Base-by-base conservation (phyloP, 2,888 invertebrate species). In the Phyllotreta cruciferae region DNA sequence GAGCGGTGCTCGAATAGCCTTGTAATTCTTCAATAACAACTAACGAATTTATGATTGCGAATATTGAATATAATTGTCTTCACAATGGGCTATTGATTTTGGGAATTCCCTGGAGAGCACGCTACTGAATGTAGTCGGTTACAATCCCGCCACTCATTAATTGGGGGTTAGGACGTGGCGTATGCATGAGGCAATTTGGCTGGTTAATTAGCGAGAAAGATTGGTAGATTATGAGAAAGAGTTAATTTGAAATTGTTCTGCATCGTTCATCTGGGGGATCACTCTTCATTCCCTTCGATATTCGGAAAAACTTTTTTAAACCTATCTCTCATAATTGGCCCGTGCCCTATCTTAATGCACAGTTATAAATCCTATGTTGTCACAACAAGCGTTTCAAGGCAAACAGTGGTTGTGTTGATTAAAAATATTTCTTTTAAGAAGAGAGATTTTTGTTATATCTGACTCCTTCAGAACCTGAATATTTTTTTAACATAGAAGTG, bases 191-290 rank as follows among this genome's bases (percentile, higher is more conserved):
- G 74, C 75, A 78, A 77, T 77, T 78, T 77, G 66, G 66, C 64
- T 67, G 68, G 65, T 63, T 78, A 78, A 80, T 79, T 79, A 79
- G 75, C 74, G 75, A 72, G 71, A 70, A 77, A 76, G 76, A 75
- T 74, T 71, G 74, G 72, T 62, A 77, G 77, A 78, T 79, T 78
- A 79, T 74, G 73, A 74, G 76, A 76, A 79, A 75, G 78, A 77
- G 77, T 79, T 79, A 78, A 79, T 79, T 79, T 76, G 78, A 78
- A 79, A 78, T 77, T 78, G 78, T 77, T 77, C 76, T 68, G 71
- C 70, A 62, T 68, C 67, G 70, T 68, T 70, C 70, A 70, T 70
- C 66, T 70, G 67, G 63, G 53, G 67, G 69, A 73, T 72, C 69
- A 70, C 66, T 55, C 63, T 67, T 63, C 66, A 66, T 66, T 61